These are phyloP conservation scores for Drosophila helvetica DNA, from an alignment of 2,888 invertebrate species.

Conservation along the genomic window DNA sequence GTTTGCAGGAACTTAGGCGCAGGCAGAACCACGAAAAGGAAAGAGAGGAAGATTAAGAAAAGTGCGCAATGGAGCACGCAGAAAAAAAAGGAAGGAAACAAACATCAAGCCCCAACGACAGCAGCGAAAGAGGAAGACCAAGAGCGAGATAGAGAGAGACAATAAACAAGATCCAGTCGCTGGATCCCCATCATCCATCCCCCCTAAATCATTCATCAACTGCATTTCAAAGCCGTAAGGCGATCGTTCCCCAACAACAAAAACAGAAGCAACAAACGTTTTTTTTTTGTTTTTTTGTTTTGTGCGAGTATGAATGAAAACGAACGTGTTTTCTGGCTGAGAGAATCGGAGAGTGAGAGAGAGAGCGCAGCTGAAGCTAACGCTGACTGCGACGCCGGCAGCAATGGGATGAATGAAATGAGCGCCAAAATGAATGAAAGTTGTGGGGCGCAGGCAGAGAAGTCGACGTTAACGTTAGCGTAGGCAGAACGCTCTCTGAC, in stretches of 20 bases:
- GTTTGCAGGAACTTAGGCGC: slow-evolving; percentile 66
- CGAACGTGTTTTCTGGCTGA: slow-evolving; percentile 70
- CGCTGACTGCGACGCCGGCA: slow-evolving; percentile 26
- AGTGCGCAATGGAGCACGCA: slow-evolving; percentile 47
- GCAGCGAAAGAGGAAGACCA: slow-evolving; percentile 12
- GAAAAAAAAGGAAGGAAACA: slow-evolving; percentile 78
- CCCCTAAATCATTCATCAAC: slow-evolving; percentile 69
- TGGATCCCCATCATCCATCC: slow-evolving; percentile 36
- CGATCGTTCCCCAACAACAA: not conserved
- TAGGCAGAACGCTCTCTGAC: slow-evolving; percentile 9
- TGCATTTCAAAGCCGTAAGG: slow-evolving; percentile 76
- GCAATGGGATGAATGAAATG: slow-evolving; percentile 64
- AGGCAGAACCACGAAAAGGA: slow-evolving; percentile 20
- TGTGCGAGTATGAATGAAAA: slow-evolving; percentile 76
- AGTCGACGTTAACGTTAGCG: slow-evolving; percentile 11
- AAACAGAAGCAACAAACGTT: slow-evolving; percentile 66
- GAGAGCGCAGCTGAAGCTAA: slow-evolving; percentile 34
- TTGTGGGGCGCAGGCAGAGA: slow-evolving; percentile 46
- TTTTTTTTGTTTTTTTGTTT: slow-evolving; percentile 2
- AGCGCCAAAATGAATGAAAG: slow-evolving; percentile 74
- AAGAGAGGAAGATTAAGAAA: slow-evolving; percentile 4
- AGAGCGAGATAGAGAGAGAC: slow-evolving; percentile 26
- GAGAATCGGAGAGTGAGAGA: slow-evolving; percentile 23
- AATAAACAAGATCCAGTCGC: slow-evolving; percentile 65
- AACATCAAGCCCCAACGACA: slow-evolving; percentile 67